Evolutionary conservation across 2,888 invertebrate genomes (phyloP), one percentile per base, ranked within the genome.

Genomic region (Cosmia trapezina): DNA sequence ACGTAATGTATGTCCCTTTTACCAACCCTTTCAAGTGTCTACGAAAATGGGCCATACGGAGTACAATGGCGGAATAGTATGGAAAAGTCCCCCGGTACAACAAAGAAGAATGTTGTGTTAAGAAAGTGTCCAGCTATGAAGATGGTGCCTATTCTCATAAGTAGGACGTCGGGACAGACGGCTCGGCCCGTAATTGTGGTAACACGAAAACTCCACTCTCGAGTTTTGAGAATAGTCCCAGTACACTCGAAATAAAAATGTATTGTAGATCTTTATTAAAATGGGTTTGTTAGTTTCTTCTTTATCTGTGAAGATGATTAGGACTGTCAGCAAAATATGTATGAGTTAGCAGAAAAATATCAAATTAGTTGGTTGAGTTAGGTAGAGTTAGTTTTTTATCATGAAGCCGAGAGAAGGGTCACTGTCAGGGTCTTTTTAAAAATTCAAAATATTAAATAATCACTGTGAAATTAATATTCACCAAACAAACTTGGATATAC

Each of bases 91-190:
- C 83, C 76, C 78, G 72, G 81, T 86, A 86, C 83, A 86, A 90
- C 89, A 90, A 90, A 90, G 90, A 87, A 83, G 75, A 83, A 81
- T 85, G 85, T 87, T 85, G 78, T 87, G 87, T 89, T 87, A 85
- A 83, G 80, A 87, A 88, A 89, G 87, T 90, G 89, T 89, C 89
- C 89, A 84, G 86, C 78, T 84, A 84, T 83, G 79, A 78, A 86
- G 86, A 88, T 84, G 82, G 81, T 77, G 85, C 81, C 83, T 80
- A 85, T 87, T 88, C 85, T 82, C 71, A 73, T 84, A 89, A 88
- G 87, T 89, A 86, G 88, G 85, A 80, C 87, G 80, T 73, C 76
- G 82, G 67, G 67, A 68, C 62, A 68, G 62, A 76, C 80, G 54
- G 80, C 83, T 73, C 72, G 49, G 79, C 76, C 65, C 80, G 81